A percentile compares a stretch with the other conserved stretches of the same genome.
phyloP scores from a whole-genome alignment of 2,113 vertebrate species.

The Ameiurus melas region DNA sequence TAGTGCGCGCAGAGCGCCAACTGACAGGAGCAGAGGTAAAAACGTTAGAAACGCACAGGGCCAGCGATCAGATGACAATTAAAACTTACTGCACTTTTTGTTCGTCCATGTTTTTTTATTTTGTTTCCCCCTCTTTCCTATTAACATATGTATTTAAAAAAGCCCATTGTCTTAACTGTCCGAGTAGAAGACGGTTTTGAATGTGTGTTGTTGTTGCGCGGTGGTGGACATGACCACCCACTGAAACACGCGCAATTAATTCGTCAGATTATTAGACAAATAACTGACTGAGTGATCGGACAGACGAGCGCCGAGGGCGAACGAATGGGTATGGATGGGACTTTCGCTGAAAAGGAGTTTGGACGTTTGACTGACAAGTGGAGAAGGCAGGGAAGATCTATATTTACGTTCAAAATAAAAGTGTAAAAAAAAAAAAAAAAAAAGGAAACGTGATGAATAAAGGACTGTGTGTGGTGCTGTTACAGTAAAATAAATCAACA shows the following conservation, averaged over 20 bases:
- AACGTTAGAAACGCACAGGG: conserved; percentile 53
- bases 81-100: conserved; percentile 3
- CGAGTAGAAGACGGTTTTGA: neutral
- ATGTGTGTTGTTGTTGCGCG: neutral
- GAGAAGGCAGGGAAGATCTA: neutral
- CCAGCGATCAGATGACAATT: conserved; percentile 10
- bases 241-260: neutral
- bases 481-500: neutral
- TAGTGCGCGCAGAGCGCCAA: conserved; percentile 53
- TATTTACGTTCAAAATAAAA: neutral
- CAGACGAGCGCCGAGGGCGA: neutral
- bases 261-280: neutral
- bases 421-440: neutral
- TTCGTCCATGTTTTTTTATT: neutral
- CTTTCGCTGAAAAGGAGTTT: neutral
- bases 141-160: neutral
- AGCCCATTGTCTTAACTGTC: conserved; percentile 8
- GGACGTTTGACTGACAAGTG: neutral
- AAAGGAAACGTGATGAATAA: neutral
- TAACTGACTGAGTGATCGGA: conserved; percentile 1
- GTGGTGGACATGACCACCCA: neutral
- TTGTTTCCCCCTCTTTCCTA: neutral
- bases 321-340: neutral
- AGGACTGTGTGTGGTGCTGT: neutral
- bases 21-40: conserved; percentile 44